A percentile compares a stretch with the other conserved stretches of the same genome.
Conservation (phyloP, 2,113 vertebrate species). For the Urocitellus parryii region DNA sequence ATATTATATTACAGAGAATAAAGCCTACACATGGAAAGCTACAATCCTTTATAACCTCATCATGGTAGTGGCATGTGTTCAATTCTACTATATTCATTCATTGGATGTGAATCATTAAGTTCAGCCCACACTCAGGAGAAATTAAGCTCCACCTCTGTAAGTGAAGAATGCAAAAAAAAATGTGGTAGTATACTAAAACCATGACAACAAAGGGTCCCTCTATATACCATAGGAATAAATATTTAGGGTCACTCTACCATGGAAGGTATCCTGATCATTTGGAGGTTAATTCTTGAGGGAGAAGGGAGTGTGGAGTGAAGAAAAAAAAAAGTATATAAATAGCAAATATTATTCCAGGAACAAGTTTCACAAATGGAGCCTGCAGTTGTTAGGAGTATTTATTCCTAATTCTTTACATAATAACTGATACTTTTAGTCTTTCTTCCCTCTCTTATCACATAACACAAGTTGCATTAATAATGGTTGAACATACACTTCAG, state of each 20-base stretch:
- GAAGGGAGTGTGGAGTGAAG: neutral
- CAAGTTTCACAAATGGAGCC: neutral
- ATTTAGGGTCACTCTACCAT: neutral
- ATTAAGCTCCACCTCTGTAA: neutral
- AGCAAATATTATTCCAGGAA: neutral
- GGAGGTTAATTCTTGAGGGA: neutral
- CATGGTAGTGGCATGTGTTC: neutral
- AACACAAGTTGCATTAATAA: neutral
- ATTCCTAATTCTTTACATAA: neutral
- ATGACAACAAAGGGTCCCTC: neutral
- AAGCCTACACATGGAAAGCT: neutral
- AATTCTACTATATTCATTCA: neutral
- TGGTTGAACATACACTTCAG: neutral
- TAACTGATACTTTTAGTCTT: neutral
- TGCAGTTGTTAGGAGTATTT: neutral
- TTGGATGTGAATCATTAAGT: neutral
- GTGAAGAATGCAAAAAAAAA: neutral
- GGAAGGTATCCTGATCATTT: neutral
- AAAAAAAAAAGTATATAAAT: neutral
- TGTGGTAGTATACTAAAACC: neutral
- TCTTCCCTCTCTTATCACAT: neutral
- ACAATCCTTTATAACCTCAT: neutral
- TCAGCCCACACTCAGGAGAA: neutral
- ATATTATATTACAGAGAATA: neutral
- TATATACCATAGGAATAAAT: neutral